Percentiles rank a stretch among this genome's conserved stretches.
These are phyloP conservation scores for Ruditapes philippinarum DNA, from an alignment of 1,140 invertebrate genomes.

Conservation along the genomic window DNA sequence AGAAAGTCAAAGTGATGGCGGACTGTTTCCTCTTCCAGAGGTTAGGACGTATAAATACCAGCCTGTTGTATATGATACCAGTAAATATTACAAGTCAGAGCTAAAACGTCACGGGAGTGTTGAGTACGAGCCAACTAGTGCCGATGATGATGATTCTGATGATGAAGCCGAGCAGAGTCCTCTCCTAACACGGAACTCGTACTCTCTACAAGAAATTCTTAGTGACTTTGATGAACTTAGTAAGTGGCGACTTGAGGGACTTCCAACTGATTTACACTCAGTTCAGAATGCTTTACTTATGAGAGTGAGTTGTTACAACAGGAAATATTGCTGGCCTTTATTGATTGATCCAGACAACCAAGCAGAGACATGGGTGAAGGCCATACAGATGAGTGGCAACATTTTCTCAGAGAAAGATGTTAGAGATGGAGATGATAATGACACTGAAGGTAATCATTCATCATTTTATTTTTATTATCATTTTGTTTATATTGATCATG, in stretches of 20 bases:
- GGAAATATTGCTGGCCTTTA: constrained; percentile 85
- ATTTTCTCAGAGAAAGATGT: constrained; percentile 80
- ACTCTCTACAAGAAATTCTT: constrained; percentile 81
- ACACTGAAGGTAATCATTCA: constrained; percentile 9
- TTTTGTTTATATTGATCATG: too few relatives aligned
- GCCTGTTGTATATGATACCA: constrained; percentile 80
- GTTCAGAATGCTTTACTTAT: constrained; percentile 85
- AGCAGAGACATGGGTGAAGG: constrained; percentile 83
- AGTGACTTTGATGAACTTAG: constrained; percentile 85
- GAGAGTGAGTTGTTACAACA: constrained; percentile 82
- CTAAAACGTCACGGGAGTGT: constrained; percentile 80
- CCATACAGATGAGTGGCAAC: constrained; percentile 80
- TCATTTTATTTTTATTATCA: too few relatives aligned
- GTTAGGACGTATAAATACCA: constrained; percentile 81
- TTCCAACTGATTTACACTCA: constrained; percentile 83
- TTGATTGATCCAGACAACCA: constrained; percentile 86
- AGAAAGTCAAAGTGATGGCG: constrained; percentile 71
- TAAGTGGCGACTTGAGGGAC: constrained; percentile 81
- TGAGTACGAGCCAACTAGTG: constrained; percentile 74
- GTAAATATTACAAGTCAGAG: constrained; percentile 83
- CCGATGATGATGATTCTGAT: constrained; percentile 75
- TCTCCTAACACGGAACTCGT: constrained; percentile 75
- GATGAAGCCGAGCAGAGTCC: constrained; percentile 80
- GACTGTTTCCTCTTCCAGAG: constrained; percentile 73
- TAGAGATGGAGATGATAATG: constrained; percentile 65